Percentiles rank a stretch among this genome's conserved stretches.
phyloP scores from a whole-genome alignment of 1,140 invertebrate genomes.

The Anagrus nilaparvatae region DNA sequence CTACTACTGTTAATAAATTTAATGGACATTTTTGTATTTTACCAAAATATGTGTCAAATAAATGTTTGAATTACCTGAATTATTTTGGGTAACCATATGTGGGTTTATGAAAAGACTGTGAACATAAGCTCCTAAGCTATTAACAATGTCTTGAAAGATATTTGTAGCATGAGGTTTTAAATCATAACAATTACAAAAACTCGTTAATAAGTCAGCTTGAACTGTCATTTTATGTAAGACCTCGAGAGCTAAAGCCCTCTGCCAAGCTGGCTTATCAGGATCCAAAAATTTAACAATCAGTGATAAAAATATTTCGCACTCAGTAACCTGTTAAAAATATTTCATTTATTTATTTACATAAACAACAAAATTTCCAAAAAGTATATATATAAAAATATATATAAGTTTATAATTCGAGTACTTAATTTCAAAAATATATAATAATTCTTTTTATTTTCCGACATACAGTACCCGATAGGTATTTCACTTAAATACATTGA shows the following conservation, averaged over 20 bases:
- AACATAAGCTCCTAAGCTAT: conserved; percentile 88
- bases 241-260: conserved; percentile 87
- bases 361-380: too few species aligned
- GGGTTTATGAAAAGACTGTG: conserved; percentile 80
- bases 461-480: too few species aligned
- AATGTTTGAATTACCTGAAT: conserved; percentile 30
- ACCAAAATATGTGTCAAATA: conserved; percentile 4
- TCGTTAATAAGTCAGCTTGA: conserved; percentile 77
- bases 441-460: too few species aligned
- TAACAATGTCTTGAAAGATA: conserved; percentile 91
- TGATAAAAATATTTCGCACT: conserved; percentile 97
- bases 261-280: conserved; percentile 92
- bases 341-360: too few species aligned
- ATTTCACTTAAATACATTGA: conserved; percentile 30
- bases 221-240: conserved; percentile 90
- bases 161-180: conserved; percentile 87
- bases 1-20: conserved; percentile 18
- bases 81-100: conserved; percentile 40
- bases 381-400: too few species aligned
- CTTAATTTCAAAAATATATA: too few species aligned
- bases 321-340: too few species aligned
- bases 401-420: too few species aligned
- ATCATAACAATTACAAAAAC: conserved; percentile 91
- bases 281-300: conserved; percentile 95
- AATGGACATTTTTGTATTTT: conserved; percentile 1